Evolutionary conservation across 2,797 vertebrate species (phyloP), one percentile per base, ranked within the genome.

Genomic region (Melanotaenia parkinsoni): DNA sequence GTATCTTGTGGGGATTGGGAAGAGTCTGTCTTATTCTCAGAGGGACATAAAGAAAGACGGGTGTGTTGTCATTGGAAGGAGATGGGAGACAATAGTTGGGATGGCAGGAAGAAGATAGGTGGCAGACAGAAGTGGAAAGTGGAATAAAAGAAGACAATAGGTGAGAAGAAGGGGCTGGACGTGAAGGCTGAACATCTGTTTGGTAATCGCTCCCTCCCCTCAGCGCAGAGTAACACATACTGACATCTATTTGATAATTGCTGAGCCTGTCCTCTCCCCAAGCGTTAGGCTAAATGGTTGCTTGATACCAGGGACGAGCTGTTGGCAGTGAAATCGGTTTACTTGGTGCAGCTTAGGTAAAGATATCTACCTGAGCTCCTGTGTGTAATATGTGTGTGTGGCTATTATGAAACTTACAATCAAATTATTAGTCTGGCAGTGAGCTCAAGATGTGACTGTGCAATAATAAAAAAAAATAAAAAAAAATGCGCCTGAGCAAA

Each of bases 231-330:
- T 78, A 89, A 88, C 81, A 69, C 83, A 88, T 76, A 84, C 77
- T 90, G 90, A 93, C 89, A 90, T 87, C 91, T 91, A 85, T 90
- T 91, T 92, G 89, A 89, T 94, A 90, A 93, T 92, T 90, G 91
- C 83, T 80, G 85, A 87, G 86, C 68, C 72, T 72, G 84, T 74
- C 86, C 78, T 82, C 79, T 87, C 85, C 89, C 84, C 76, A 70
- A 72, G 82, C 54, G 74, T 82, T 68, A 3, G 67, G 81, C 83
- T 88, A 91, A 91, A 91, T 54, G 85, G 73, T 86, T 85, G 85
- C 86, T 88, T 89, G 86, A 91, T 89, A 84, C 76, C 74, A 58
- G 77, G 67, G 78, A 62, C 63, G 37, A 50, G 84, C 86, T 88
- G 83, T 66, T 86, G 86, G 89, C 83, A 86, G 77, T 70, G 74